Base-by-base conservation (phyloP, 1,140 invertebrate genomes). In the Aphis gossypii region DNA sequence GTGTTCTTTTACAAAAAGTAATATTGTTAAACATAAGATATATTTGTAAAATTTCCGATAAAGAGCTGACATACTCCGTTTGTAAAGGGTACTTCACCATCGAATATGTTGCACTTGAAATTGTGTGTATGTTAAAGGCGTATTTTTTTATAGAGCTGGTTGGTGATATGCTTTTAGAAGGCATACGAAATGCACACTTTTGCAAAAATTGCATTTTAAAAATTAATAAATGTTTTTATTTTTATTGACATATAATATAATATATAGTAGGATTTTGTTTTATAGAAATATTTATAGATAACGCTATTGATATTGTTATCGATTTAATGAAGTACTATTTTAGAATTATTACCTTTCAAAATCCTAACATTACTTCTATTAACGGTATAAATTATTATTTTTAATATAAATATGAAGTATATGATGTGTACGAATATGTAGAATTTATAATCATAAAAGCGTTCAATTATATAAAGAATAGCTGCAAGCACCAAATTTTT, bases 51-150 rank as follows among this genome's bases (percentile, higher is more conserved):
- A 41, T 5, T 41, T 14, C 21, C 83, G 41, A 41, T 41, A 84
- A 84, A 83, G 41, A 41, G 83, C 83, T 84, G 83, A 84, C 83
- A 84, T 41, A 41, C 83, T 84, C 83, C 83, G 23, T 84, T 84
- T 84, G 41, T 84, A 41, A 41, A 84, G 83, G 25, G 83, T 25
- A 84, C 83, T 84, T 84, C 38, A 41, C 41, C 25, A 84, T 84
- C 41, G 83, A 8, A 41, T 41, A 25, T 41, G 21, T 41, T 38
- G 21, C 41, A 84, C 83, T 84, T 84, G 41, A 84, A 84, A 84
- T 41, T 21, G 21, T 41, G 83, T 84, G 41, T 84, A 76, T 18
- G 60, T 76, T 76, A 76, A 76, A 76, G 60, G 14, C 60, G 14
- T 76, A 76, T 76, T 76, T 35, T 41, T n/a, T 76, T 76, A 76